Percentiles rank a stretch among this genome's conserved stretches.
phyloP scores from a whole-genome alignment of 2,888 invertebrate genomes.

The Lycia hirtaria region DNA sequence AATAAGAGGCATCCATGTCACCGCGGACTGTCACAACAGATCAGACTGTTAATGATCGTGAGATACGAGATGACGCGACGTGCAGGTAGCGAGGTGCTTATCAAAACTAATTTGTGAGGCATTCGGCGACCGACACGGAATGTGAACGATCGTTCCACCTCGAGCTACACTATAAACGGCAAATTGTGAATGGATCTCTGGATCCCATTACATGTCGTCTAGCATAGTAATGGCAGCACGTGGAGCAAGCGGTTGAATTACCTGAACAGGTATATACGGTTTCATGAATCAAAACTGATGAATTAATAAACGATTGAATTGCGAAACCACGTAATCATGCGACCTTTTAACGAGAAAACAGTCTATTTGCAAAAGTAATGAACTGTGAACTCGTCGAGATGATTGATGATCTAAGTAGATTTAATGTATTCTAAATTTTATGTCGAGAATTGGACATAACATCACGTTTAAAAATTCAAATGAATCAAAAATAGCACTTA shows the following conservation, averaged over 20 bases:
- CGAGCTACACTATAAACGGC: constrained; percentile 24
- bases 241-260: constrained; percentile 21
- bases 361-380: constrained; percentile 13
- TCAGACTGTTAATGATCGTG: constrained; percentile 56
- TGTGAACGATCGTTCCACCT: constrained; percentile 50
- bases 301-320: constrained; percentile 24
- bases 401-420: background rate
- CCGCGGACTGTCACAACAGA: constrained; percentile 44
- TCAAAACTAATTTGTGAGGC: constrained; percentile 65
- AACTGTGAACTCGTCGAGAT: constrained; percentile 12
- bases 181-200: constrained; percentile 27
- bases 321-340: constrained; percentile 22
- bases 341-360: constrained; percentile 6
- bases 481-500: background rate
- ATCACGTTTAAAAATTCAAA: constrained; percentile 11
- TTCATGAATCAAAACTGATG: constrained; percentile 27
- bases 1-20: constrained; percentile 30
- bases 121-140: constrained; percentile 60
- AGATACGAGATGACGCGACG: constrained; percentile 47
- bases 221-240: constrained; percentile 23
- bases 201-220: constrained; percentile 25
- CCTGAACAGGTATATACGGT: constrained; percentile 4
- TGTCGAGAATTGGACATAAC: constrained; percentile 11
- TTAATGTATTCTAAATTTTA: background rate
- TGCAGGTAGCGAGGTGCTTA: constrained; percentile 57